Evolutionary conservation across 2,888 invertebrate genomes (phyloP).

Genomic region (Polydrusus pterygomalis): DNA sequence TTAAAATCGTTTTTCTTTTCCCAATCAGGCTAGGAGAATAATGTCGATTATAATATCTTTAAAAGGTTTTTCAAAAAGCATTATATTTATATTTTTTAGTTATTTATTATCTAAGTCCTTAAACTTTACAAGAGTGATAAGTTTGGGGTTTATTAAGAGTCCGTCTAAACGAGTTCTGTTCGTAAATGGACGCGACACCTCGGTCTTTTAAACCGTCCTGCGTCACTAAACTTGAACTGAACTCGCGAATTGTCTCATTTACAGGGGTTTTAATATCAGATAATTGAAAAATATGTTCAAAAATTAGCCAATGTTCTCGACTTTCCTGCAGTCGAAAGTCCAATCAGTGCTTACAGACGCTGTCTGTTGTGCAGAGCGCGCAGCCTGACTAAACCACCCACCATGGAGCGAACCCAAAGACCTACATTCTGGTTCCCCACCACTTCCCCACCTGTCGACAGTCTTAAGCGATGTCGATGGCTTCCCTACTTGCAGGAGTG

Average conservation of each 20-base stretch:
- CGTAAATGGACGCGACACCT: constrained; percentile 14
- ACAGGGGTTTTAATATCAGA: neutral
- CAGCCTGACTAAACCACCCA: constrained; percentile 70
- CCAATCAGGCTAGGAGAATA: too few relatives aligned
- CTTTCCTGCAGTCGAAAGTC: constrained; percentile 67
- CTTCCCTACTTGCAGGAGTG: constrained; percentile 15
- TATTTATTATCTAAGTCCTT: too few relatives aligned
- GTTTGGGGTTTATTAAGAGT: neutral
- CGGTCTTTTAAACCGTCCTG: constrained; percentile 10
- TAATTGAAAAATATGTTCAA: neutral
- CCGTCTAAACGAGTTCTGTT: constrained; percentile 4
- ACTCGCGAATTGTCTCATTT: constrained; percentile 31
- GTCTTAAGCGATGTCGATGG: constrained; percentile 30
- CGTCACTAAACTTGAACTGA: constrained; percentile 37
- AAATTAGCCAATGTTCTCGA: constrained; percentile 56
- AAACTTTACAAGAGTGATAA: neutral
- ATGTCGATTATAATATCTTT: too few relatives aligned
- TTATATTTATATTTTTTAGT: too few relatives aligned
- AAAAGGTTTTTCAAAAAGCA: too few relatives aligned
- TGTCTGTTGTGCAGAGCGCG: constrained; percentile 67
- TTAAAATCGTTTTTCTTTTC: too few relatives aligned
- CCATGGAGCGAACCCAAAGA: constrained; percentile 69
- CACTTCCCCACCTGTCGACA: constrained; percentile 49
- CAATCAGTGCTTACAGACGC: constrained; percentile 63
- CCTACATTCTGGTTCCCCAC: constrained; percentile 68